Evolutionary conservation across 2,888 invertebrate genomes (phyloP).

Genomic region (Clitarchus hookeri): DNA sequence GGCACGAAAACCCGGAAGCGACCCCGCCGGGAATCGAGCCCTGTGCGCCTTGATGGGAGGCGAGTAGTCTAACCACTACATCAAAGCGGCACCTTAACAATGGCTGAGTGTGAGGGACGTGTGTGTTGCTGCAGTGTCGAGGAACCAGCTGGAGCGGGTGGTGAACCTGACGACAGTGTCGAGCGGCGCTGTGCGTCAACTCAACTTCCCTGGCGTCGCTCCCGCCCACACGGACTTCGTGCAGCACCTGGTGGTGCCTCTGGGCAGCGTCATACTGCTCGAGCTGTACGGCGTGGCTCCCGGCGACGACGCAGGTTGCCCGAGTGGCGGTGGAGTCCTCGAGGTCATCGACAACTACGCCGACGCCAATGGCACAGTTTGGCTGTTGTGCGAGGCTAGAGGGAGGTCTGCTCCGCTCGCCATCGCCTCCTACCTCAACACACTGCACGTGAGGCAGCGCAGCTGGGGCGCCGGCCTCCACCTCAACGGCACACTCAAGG

Average conservation of each 20-base stretch:
- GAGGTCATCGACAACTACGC: slow-evolving; percentile 70
- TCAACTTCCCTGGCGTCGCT: slow-evolving; percentile 63
- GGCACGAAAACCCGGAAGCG: too few species aligned
- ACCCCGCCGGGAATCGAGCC: too few species aligned
- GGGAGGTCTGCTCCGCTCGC: slow-evolving; percentile 54
- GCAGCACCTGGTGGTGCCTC: slow-evolving; percentile 62
- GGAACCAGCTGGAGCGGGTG: slow-evolving; percentile 55
- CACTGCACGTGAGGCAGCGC: slow-evolving; percentile 64
- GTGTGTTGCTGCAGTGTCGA: slow-evolving; percentile 47
- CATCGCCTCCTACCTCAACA: slow-evolving; percentile 71
- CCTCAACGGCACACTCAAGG: slow-evolving; percentile 66
- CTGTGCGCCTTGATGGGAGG: too few species aligned
- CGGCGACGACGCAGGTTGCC: slow-evolving; percentile 21
- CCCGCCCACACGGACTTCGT: slow-evolving; percentile 60
- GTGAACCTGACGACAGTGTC: slow-evolving; percentile 55
- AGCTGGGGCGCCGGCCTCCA: slow-evolving; percentile 56
- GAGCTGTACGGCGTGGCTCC: slow-evolving; percentile 57
- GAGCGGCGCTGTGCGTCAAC: slow-evolving; percentile 58
- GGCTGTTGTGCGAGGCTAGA: slow-evolving; percentile 64
- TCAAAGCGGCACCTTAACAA: too few species aligned
- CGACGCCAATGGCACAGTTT: slow-evolving; percentile 70
- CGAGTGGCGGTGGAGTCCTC: slow-evolving; percentile 58
- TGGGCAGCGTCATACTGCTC: slow-evolving; percentile 51
- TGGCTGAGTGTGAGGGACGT: neutral
- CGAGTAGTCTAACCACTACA: too few species aligned